Conservation (phyloP, 2,113 vertebrate species). For the Dipodomys ordii region DNA sequence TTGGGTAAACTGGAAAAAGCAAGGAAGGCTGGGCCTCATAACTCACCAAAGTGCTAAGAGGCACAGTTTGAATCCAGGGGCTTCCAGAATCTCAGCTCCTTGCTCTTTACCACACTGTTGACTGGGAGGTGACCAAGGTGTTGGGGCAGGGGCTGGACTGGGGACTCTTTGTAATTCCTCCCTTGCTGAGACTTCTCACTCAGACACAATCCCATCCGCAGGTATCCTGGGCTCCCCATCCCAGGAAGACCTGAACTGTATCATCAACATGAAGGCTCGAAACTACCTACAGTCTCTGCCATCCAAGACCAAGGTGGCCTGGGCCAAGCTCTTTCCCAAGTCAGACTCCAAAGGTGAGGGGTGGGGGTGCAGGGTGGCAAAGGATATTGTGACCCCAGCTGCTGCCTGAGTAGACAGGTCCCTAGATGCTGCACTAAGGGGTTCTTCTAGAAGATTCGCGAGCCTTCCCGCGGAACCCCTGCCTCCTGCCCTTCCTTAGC, state of each 20-base stretch:
- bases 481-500: conserved; percentile 87
- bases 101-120: not conserved
- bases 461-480: conserved; percentile 84
- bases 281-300: conserved; percentile 94
- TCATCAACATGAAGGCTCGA: conserved; percentile 94
- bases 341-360: conserved; percentile 90
- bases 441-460: not conserved
- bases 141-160: not conserved
- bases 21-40: not conserved
- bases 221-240: conserved; percentile 92
- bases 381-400: not conserved
- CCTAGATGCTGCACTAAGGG: not conserved
- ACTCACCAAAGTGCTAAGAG: not conserved
- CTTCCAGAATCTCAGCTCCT: not conserved
- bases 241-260: conserved; percentile 93
- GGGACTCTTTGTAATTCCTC: not conserved
- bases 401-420: not conserved
- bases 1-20: not conserved
- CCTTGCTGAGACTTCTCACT: not conserved
- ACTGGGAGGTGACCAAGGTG: not conserved
- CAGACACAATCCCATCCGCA: conserved; percentile 65
- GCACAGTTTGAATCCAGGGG: not conserved
- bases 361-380: not conserved
- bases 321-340: conserved; percentile 90
- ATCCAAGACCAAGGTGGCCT: conserved; percentile 91